Percentiles rank a stretch among this genome's conserved stretches.
These are phyloP conservation scores for Gobionotothen gibberifrons DNA, from an alignment of 2,797 vertebrate species.

Conservation along the genomic window DNA sequence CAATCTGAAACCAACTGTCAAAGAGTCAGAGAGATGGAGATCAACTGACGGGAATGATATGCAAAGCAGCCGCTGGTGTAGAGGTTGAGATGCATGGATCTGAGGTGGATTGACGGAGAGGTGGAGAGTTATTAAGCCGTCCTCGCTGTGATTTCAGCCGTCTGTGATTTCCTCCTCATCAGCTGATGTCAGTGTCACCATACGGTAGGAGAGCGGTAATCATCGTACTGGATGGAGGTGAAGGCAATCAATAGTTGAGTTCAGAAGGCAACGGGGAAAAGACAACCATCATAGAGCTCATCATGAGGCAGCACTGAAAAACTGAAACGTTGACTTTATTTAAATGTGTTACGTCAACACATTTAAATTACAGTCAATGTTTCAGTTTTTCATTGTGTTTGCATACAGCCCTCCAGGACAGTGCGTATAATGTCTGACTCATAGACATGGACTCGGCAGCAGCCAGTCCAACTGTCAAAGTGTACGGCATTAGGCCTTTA, in stretches of 20 bases:
- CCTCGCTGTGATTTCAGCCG: conserved; percentile 43
- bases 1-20: conserved; percentile 59
- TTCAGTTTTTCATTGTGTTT: no score
- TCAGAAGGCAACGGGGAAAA: conserved; percentile 21
- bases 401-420: conserved; percentile 43
- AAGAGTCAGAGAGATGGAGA: conserved; percentile 19
- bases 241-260: conserved; percentile 73
- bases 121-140: conserved; percentile 29
- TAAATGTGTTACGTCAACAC: no score
- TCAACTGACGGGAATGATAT: conserved; percentile 47
- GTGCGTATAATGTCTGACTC: conserved; percentile 35
- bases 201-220: conserved; percentile 54
- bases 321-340: no score
- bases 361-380: no score
- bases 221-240: conserved; percentile 47
- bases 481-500: conserved; percentile 41
- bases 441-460: conserved; percentile 29
- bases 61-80: conserved; percentile 43
- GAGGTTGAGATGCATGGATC: conserved; percentile 6
- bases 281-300: conserved; percentile 56
- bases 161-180: conserved; percentile 51
- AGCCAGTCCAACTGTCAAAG: conserved; percentile 49
- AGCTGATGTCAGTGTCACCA: conserved; percentile 60
- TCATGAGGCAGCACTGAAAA: conserved; percentile 46
- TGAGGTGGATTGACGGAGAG: conserved; percentile 45